Percentiles rank a stretch among this genome's conserved stretches.
These are phyloP conservation scores for Cheilosia vernalis DNA, from an alignment of 2,888 invertebrate genomes.

Conservation along the genomic window DNA sequence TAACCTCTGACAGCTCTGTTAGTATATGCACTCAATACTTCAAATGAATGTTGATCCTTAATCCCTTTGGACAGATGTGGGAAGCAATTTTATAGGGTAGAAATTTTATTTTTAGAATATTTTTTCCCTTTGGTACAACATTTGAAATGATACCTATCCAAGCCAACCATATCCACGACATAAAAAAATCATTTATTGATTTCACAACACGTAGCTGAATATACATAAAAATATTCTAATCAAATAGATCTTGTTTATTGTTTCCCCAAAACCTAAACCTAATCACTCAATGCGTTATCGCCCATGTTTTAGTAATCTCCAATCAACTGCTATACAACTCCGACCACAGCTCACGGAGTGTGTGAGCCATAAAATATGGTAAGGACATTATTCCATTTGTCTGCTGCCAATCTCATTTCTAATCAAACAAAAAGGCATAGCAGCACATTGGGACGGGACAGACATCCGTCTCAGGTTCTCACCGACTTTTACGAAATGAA, in stretches of 20 bases:
- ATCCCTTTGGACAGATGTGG: too few relatives aligned
- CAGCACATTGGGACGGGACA: background rate
- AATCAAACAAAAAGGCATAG: conserved; percentile 8
- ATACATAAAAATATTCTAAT: conserved; percentile 31
- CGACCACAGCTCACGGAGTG: background rate
- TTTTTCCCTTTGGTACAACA: too few relatives aligned
- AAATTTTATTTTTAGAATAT: too few relatives aligned
- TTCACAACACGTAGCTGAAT: conserved; percentile 33
- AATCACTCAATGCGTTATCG: conserved; percentile 61
- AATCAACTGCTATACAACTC: background rate
- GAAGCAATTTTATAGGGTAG: too few relatives aligned
- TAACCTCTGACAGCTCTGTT: too few relatives aligned
- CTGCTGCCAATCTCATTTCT: conserved; percentile 19
- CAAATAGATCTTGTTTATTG: conserved; percentile 13
- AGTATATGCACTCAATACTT: too few relatives aligned
- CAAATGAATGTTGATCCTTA: too few relatives aligned
- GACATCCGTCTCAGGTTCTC: background rate
- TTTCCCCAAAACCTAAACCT: background rate
- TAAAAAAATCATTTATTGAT: too few relatives aligned
- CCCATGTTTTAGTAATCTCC: conserved; percentile 48
- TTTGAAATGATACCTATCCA: too few relatives aligned
- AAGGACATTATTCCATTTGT: conserved; percentile 20
- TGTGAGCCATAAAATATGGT: conserved; percentile 13
- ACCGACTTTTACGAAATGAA: conserved; percentile 22
- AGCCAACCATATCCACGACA: too few relatives aligned